These are phyloP conservation scores for Cheirogaleus medius DNA, from an alignment of 2,113 vertebrate species.

Conservation along the genomic window DNA sequence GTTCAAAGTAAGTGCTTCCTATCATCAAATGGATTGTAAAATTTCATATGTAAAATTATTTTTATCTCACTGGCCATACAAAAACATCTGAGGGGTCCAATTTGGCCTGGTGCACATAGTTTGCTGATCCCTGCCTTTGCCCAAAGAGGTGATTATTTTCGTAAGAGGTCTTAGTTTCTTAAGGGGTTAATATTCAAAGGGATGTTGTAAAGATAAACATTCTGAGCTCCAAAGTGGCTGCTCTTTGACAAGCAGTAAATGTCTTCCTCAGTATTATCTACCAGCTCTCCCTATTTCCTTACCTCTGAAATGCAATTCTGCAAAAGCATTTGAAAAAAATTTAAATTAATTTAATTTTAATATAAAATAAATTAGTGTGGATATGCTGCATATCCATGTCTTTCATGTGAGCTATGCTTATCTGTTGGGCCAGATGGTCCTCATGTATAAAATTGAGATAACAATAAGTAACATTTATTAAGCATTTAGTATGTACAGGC, in stretches of 20 bases:
- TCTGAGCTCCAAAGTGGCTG: not conserved
- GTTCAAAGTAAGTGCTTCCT: not conserved
- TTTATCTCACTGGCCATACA: not conserved
- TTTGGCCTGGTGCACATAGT: not conserved
- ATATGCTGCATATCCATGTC: not conserved
- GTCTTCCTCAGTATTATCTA: not conserved
- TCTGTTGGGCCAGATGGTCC: constrained; percentile 18
- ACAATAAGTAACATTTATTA: constrained; percentile 39
- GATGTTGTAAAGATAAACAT: not conserved
- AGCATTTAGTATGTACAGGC: constrained; percentile 23
- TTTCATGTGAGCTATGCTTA: not conserved
- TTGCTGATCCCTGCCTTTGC: not conserved
- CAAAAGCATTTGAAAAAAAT: not conserved
- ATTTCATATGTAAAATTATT: not conserved
- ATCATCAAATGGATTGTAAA: not conserved
- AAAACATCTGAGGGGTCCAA: not conserved
- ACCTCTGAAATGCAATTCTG: constrained; percentile 25
- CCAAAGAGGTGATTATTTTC: not conserved
- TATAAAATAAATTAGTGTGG: constrained; percentile 2
- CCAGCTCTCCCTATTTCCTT: not conserved
- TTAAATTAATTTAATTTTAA: constrained; percentile 47
- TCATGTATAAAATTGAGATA: constrained; percentile 4
- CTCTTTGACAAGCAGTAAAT: not conserved
- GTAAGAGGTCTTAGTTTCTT: not conserved
- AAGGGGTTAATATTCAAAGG: not conserved